Percentiles rank a stretch among this genome's conserved stretches.
phyloP scores from a whole-genome alignment of 2,797 vertebrate species.

The Dicrostonyx torquatus region DNA sequence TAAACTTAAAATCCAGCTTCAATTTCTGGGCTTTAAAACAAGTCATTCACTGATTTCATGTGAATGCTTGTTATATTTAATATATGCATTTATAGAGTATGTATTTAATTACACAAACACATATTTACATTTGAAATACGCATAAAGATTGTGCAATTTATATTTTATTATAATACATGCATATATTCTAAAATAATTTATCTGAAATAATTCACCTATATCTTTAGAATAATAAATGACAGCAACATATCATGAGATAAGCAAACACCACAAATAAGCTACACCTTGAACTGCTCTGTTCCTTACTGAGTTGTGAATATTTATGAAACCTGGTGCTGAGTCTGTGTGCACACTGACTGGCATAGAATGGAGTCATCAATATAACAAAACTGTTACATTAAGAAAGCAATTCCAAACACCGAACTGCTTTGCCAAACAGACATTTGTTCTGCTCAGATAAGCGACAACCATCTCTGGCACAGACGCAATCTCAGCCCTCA shows the following conservation, averaged over 20 bases:
- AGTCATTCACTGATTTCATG: not conserved
- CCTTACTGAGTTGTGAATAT: not conserved
- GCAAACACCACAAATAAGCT: not conserved
- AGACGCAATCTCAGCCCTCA: not conserved
- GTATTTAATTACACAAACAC: not conserved
- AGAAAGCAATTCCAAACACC: not conserved
- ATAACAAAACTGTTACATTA: slow-evolving; percentile 1
- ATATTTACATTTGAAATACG: not conserved
- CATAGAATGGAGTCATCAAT: not conserved
- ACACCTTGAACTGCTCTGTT: slow-evolving; percentile 55
- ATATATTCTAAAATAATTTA: not conserved
- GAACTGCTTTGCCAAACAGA: not conserved
- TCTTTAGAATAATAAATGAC: not conserved
- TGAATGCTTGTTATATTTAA: not conserved
- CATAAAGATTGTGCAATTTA: not conserved
- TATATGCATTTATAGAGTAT: not conserved
- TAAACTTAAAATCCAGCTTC: not conserved
- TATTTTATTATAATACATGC: not conserved
- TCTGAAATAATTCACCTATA: not conserved
- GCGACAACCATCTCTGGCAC: not conserved
- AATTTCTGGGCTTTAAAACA: slow-evolving; percentile 4
- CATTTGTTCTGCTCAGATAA: slow-evolving; percentile 7
- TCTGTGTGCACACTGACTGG: not conserved
- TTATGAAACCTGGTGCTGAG: not conserved
- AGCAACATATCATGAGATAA: not conserved